A percentile compares a stretch with the other conserved stretches of the same genome.
Conservation (phyloP, 2,888 invertebrate species). For the Beris chalybata region DNA sequence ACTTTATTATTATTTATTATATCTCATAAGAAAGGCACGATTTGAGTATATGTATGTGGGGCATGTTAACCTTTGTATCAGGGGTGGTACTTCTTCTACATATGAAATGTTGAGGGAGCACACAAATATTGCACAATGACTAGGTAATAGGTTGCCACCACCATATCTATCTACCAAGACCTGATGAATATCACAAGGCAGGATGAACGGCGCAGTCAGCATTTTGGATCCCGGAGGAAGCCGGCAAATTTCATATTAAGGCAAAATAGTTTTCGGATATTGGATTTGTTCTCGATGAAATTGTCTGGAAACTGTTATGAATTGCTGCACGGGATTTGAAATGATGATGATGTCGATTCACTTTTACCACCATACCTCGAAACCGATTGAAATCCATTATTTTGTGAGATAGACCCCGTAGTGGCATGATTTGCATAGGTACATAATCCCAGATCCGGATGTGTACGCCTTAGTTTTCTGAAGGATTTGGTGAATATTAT, state of each 20-base stretch:
- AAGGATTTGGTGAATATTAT: no score
- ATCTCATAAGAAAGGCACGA: no score
- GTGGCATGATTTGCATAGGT: neutral
- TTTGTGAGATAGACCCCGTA: no score
- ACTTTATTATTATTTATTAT: no score
- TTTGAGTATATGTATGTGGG: no score
- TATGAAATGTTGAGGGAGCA: slow-evolving; percentile 4
- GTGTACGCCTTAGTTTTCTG: no score
- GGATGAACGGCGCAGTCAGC: neutral
- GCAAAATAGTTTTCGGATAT: slow-evolving; percentile 34
- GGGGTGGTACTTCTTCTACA: no score
- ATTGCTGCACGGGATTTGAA: slow-evolving; percentile 29
- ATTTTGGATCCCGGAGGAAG: slow-evolving; percentile 9
- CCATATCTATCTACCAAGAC: neutral
- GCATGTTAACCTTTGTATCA: no score
- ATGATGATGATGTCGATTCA: slow-evolving; percentile 8
- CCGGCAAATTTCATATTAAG: slow-evolving; percentile 27
- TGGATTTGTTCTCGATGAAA: slow-evolving; percentile 31
- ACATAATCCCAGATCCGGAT: neutral
- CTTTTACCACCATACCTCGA: no score
- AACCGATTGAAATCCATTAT: no score
- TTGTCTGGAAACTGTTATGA: slow-evolving; percentile 32
- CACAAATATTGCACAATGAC: slow-evolving; percentile 15
- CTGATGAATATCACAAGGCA: neutral
- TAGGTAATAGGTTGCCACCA: slow-evolving; percentile 7